Base-by-base conservation (phyloP, 2,797 vertebrate genomes). In the Momotus momota region DNA sequence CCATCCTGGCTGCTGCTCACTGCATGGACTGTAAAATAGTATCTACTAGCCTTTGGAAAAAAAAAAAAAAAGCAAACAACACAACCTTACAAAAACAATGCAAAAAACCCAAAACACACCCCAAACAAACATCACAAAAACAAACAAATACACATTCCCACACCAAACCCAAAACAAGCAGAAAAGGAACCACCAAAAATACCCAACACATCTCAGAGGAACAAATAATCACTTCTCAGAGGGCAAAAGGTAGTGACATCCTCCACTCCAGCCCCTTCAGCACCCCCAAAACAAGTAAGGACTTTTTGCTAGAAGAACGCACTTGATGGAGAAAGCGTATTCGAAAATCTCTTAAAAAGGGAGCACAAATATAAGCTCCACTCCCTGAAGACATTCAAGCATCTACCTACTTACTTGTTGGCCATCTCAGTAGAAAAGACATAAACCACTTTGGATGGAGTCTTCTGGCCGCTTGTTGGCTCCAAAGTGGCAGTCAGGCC, bases 371-470 rank as follows among this genome's bases (percentile, higher is more conserved):
- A 8, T 3, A 93, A 74, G 62, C 29, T 58, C 51, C 0, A 5
- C 31, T 94, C 26, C 29, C 40, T 60, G 55, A 84, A 77, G 86
- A 57, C 78, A 61, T 69, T 80, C 40, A 73, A 54, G 66, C 78
- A 65, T 72, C 75, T 65, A 96, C 71, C 71, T 79, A 96, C 96
- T 91, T 98, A 99, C 99, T 99, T 99, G 98, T 99, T 99, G 95
- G 99, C 99, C 99, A 99, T 99, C 97, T 99, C 99, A 92, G 99
- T 99, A 97, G 99, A 99, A 98, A 99, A 99, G 97, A 99, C 99
- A 64, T 99, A 99, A 95, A 99, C 99, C 80, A 99, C 98, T 98
- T 99, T 99, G 96, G 99, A 98, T 95, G 98, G 98, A 81, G 98
- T 98, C 98, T 99, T 99, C 98, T 99, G 99, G 83, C 98, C 98